A percentile compares a stretch with the other conserved stretches of the same genome.
phyloP scores from a whole-genome alignment of 1,140 invertebrate species.

The Mycetomoellerius zeteki region DNA sequence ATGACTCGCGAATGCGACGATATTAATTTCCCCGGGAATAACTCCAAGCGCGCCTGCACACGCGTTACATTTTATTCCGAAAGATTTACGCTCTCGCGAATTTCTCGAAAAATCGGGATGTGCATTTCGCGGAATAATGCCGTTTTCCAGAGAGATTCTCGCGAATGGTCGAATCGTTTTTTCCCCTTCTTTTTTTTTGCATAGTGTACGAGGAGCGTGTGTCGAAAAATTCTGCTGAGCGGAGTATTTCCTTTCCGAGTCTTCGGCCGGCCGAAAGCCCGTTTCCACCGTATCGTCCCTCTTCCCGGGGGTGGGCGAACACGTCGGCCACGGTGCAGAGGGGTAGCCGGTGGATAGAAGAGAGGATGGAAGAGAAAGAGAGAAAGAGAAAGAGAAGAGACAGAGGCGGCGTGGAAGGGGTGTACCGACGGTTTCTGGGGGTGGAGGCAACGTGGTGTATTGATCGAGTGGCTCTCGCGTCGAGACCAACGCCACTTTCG shows the following conservation, averaged over 20 bases:
- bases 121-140: background rate
- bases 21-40: background rate
- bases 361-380: constrained; percentile 19
- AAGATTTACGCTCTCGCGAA: constrained; percentile 6
- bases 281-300: constrained; percentile 62
- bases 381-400: constrained; percentile 28
- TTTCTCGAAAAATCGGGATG: background rate
- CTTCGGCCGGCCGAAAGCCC: constrained; percentile 52
- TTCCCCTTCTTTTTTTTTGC: constrained; percentile 11
- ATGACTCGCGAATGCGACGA: background rate
- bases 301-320: constrained; percentile 49
- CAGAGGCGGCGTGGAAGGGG: constrained; percentile 44
- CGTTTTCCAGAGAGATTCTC: background rate
- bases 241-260: constrained; percentile 72
- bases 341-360: constrained; percentile 44
- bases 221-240: constrained; percentile 76
- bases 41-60: background rate
- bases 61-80: background rate
- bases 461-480: constrained; percentile 86
- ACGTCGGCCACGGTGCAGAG: constrained; percentile 66
- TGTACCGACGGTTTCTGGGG: constrained; percentile 77
- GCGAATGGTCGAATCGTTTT: constrained; percentile 1
- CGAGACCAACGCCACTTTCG: constrained; percentile 77
- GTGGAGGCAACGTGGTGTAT: constrained; percentile 85
- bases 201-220: constrained; percentile 1